Evolutionary conservation across 2,888 invertebrate genomes (phyloP).

Genomic region (Tetragonula carbonaria): DNA sequence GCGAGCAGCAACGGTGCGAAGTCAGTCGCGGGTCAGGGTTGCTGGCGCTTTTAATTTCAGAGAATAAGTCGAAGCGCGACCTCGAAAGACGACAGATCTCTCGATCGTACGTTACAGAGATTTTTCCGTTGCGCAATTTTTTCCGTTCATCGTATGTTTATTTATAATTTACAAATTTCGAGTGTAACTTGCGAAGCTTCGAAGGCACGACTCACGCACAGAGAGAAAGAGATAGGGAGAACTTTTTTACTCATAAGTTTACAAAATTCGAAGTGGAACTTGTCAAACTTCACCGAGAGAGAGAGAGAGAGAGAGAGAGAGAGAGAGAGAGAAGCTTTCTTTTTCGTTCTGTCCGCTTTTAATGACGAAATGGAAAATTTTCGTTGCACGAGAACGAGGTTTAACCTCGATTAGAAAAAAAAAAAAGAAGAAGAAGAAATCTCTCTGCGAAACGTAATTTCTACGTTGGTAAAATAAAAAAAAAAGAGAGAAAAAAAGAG

Average conservation of each 20-base stretch:
- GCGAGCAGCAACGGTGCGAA: not conserved
- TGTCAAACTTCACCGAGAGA: not conserved
- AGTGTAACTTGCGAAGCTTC: not conserved
- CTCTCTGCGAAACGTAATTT: not conserved
- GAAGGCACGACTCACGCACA: not conserved
- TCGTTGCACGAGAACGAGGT: too few species aligned
- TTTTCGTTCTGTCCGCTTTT: too few species aligned
- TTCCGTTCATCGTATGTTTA: not conserved
- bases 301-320: too few species aligned
- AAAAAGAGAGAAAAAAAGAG: too few species aligned
- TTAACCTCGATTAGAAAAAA: too few species aligned
- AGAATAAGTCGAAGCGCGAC: not conserved
- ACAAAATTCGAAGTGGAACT: not conserved
- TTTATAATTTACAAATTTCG: too few species aligned
- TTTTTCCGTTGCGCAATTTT: not conserved
- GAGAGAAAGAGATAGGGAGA: too few species aligned
- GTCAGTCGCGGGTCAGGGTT: conserved; percentile 6
- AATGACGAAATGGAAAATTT: too few species aligned
- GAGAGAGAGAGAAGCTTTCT: too few species aligned
- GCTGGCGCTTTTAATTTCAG: not conserved
- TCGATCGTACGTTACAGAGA: not conserved
- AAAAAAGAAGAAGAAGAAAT: not conserved
- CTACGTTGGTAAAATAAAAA: not conserved
- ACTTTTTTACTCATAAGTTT: too few species aligned
- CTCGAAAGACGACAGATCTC: not conserved